Conservation (phyloP, 1,140 invertebrate species). For the Mamestra configurata region DNA sequence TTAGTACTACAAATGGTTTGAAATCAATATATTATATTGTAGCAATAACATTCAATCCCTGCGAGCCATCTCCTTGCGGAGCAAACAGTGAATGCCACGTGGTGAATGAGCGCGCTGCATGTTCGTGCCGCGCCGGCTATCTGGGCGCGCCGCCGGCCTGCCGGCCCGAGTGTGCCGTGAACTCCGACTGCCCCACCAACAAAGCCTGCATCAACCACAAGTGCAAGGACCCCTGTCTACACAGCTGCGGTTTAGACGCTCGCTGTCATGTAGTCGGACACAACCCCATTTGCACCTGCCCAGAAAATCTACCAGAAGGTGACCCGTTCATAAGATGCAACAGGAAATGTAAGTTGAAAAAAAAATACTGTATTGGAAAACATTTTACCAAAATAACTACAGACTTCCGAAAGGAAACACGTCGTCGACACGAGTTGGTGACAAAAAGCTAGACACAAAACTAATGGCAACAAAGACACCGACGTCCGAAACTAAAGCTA, state of each 20-base stretch:
- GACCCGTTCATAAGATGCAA: constrained; percentile 94
- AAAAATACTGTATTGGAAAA: too few species aligned
- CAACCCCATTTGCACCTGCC: constrained; percentile 95
- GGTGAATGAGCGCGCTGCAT: constrained; percentile 91
- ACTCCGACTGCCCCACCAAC: constrained; percentile 92
- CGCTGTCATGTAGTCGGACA: constrained; percentile 94
- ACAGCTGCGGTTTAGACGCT: constrained; percentile 93
- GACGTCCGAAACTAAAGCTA: too few species aligned
- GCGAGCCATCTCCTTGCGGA: constrained; percentile 94
- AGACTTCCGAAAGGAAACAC: too few species aligned
- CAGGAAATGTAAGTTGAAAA: constrained; percentile 89
- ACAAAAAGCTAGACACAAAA: too few species aligned
- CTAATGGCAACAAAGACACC: too few species aligned
- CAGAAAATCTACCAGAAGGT: constrained; percentile 91
- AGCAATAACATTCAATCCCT: constrained; percentile 90
- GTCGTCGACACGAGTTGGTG: too few species aligned
- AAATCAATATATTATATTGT: constrained; percentile 46
- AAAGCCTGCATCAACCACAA: constrained; percentile 94
- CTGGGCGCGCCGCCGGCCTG: constrained; percentile 93
- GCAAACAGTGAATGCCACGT: constrained; percentile 93
- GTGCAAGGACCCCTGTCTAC: constrained; percentile 94
- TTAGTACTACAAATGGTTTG: background rate
- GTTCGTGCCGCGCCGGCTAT: constrained; percentile 93
- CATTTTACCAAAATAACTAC: too few species aligned
- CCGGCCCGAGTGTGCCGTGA: constrained; percentile 93